phyloP scores from a whole-genome alignment of 2,113 vertebrate species.

The Tragelaphus strepsiceros region DNA sequence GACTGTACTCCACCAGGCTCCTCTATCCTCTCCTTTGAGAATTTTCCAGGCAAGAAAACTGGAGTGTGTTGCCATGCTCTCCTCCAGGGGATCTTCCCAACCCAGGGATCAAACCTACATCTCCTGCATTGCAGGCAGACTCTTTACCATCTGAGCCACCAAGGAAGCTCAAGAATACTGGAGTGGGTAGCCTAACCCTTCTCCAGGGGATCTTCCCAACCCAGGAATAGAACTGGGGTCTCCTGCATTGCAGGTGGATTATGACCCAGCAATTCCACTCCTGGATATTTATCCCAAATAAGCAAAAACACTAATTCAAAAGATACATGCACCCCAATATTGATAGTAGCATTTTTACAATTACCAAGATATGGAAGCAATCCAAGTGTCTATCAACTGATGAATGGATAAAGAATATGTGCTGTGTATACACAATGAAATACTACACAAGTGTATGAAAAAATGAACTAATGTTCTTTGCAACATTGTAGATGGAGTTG shows the following conservation, averaged over 20 bases:
- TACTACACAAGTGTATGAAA: neutral
- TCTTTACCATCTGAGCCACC: neutral
- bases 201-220: neutral
- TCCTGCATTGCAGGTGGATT: neutral
- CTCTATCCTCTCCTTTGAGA: neutral
- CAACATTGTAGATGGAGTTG: neutral
- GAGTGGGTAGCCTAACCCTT: neutral
- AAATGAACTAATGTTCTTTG: neutral
- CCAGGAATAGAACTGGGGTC: neutral
- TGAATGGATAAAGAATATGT: neutral
- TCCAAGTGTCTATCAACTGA: neutral
- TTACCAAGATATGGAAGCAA: neutral
- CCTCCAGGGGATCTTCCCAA: neutral
- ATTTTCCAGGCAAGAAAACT: neutral
- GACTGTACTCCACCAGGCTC: neutral
- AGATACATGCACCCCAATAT: neutral
- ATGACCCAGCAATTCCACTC: neutral
- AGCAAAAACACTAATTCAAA: neutral
- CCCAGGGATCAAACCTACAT: rapidly evolving
- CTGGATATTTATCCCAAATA: neutral
- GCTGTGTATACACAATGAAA: neutral
- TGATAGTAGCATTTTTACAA: neutral
- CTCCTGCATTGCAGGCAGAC: neutral
- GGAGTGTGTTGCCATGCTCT: neutral
- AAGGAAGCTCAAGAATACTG: neutral